These are phyloP conservation scores for Sinosuthora webbiana DNA, from an alignment of 2,113 vertebrate genomes.

Conservation along the genomic window DNA sequence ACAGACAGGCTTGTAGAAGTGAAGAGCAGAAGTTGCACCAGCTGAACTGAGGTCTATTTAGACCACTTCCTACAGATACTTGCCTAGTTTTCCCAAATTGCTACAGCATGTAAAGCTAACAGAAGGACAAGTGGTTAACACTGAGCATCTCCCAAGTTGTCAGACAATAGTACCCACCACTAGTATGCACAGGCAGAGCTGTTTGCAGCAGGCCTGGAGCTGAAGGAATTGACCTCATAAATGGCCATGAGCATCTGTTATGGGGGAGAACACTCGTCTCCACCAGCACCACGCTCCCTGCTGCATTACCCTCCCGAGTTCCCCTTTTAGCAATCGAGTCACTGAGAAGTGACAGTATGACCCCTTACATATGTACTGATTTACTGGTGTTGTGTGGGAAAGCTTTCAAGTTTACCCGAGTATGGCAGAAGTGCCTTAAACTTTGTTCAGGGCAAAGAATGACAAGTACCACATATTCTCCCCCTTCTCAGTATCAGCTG, in stretches of 20 bases:
- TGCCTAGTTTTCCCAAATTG: neutral
- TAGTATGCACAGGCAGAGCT: neutral
- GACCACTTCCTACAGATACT: neutral
- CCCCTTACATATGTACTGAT: neutral
- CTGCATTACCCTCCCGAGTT: neutral
- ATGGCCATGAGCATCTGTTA: neutral
- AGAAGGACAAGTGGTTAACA: neutral
- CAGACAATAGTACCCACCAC: neutral
- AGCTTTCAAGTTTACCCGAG: neutral
- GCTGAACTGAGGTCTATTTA: neutral
- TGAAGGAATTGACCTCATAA: neutral
- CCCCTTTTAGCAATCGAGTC: neutral
- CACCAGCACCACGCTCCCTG: neutral
- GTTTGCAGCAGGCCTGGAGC: neutral
- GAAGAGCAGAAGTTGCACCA: neutral
- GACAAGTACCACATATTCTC: neutral
- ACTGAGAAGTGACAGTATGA: neutral
- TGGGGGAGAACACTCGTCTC: neutral
- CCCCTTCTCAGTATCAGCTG: neutral
- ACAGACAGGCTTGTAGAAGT: conserved; percentile 1
- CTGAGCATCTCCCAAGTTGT: neutral
- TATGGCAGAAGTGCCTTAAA: neutral
- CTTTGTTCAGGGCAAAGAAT: neutral
- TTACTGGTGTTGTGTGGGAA: neutral
- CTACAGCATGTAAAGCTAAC: neutral